Percentiles rank a stretch among this genome's conserved stretches.
Conservation (phyloP, 2,113 vertebrate genomes). For the Pongo abelii region DNA sequence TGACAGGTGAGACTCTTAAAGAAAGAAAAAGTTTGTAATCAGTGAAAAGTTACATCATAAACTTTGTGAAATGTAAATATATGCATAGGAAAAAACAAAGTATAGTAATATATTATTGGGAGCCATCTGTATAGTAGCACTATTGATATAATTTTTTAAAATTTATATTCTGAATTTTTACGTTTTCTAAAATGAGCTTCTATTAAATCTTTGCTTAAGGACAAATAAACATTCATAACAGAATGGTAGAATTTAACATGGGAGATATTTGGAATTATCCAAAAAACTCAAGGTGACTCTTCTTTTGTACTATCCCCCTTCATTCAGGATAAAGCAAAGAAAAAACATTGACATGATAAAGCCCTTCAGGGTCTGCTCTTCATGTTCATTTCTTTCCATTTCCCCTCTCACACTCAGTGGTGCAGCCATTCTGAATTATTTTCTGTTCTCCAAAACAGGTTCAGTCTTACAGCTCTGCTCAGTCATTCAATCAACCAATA, state of each 20-base stretch:
- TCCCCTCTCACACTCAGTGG: not conserved
- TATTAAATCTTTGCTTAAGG: not conserved
- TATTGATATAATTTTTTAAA: not conserved
- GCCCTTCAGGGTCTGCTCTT: not conserved
- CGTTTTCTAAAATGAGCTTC: not conserved
- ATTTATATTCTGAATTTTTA: not conserved
- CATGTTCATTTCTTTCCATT: not conserved
- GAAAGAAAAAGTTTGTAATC: not conserved
- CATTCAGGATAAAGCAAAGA: not conserved
- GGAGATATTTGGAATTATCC: not conserved
- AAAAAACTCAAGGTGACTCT: not conserved
- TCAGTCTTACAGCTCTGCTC: not conserved
- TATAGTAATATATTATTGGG: not conserved
- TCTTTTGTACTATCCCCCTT: not conserved
- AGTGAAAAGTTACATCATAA: not conserved
- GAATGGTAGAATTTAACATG: not conserved
- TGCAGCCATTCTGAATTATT: not conserved
- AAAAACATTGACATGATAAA: no score
- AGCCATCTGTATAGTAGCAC: not conserved
- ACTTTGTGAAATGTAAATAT: not conserved
- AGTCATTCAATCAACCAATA: not conserved
- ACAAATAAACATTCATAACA: not conserved
- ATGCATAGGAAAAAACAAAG: not conserved
- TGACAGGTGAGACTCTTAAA: no score
- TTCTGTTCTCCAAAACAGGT: not conserved